Base-by-base conservation (phyloP, 2,113 vertebrate species). In the Bostrychus sinensis region DNA sequence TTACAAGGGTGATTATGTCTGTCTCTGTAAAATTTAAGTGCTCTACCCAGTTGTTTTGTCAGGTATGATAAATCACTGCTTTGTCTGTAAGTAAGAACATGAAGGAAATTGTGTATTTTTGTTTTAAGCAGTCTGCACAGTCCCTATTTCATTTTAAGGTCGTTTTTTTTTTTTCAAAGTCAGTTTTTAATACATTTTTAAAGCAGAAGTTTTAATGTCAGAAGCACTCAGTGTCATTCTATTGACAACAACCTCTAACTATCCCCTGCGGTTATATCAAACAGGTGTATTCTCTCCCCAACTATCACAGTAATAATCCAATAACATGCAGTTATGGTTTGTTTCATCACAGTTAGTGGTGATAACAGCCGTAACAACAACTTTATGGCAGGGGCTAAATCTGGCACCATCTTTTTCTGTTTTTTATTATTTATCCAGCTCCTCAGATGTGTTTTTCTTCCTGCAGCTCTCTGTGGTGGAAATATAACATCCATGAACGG, bases 401-500 rank as follows among this genome's bases (percentile, higher is more conserved):
- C 69, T 66, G 51, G 36, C 19, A 30, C n/a, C 32, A 37, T 62
- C 10, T 62, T 79, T 76, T 36, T 80, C 38, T 79, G 68, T 83
- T 39, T 14, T 2, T 12, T 51, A 28, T 51, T 51, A 14, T 51
- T 56, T 74, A 60, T 66, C 64, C 43, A 39, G 13, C 56, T 34
- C 63, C 60, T 57, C 30, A 86, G 62, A 64, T 42, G 48, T 28
- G 16, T 2, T 38, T 30, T 7, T 6, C 25, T 62, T 36, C 61
- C 36, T 79, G 8, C 70, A 99, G 97, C 97, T 66, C 94, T 98
- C 36, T 99, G 97, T 83, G 97, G 97, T 77, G 96, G 96, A 30
- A 98, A 99, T 76, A 92, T 98, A 88, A 99, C 97, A 56, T 91
- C 95, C 62, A 93, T 96, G 94, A 96, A 97, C 79, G 96, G 97